Evolutionary conservation across 2,888 invertebrate genomes (phyloP).

Genomic region (Therioaphis trifolii): DNA sequence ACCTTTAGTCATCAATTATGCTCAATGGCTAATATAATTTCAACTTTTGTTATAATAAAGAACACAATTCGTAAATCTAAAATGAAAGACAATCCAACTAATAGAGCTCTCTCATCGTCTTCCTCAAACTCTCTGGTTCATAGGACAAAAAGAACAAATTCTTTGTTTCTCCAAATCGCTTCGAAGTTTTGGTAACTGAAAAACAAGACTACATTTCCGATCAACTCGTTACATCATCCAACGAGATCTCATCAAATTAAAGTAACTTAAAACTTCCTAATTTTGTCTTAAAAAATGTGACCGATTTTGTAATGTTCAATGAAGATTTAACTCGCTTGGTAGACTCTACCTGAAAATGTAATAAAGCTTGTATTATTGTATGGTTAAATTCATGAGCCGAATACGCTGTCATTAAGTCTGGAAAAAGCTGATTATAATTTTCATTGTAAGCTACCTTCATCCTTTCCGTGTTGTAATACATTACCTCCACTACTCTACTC

Average conservation of each 20-base stretch:
- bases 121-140: neutral
- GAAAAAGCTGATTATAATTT: neutral
- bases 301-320: neutral
- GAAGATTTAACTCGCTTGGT: neutral
- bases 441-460: neutral
- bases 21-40: too few relatives aligned
- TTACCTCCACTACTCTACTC: too few relatives aligned
- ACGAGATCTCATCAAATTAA: neutral
- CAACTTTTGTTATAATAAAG: neutral
- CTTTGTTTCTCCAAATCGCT: neutral
- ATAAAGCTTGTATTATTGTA: neutral
- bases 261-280: slow-evolving; percentile 10
- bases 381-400: neutral
- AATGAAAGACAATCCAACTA: neutral
- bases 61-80: neutral
- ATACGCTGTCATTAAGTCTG: neutral
- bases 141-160: neutral
- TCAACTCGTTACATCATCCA: neutral
- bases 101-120: neutral
- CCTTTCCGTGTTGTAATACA: too few relatives aligned
- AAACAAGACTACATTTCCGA: neutral
- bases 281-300: neutral
- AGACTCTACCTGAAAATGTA: neutral
- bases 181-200: neutral
- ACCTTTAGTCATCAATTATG: too few relatives aligned